A percentile compares a stretch with the other conserved stretches of the same genome.
phyloP scores from a whole-genome alignment of 2,113 vertebrate species.

The Nibea albiflora region DNA sequence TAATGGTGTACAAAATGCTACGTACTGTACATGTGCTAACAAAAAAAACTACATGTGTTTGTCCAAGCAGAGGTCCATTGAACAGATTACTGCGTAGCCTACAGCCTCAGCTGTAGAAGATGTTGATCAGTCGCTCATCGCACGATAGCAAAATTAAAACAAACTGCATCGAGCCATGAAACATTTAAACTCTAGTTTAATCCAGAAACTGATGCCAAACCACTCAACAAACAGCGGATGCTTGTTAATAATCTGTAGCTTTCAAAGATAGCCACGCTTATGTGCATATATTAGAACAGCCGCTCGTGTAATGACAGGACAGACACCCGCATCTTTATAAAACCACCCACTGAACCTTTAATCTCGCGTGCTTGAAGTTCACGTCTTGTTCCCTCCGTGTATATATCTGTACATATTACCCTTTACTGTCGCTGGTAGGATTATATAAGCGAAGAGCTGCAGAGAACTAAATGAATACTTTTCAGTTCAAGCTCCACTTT shows the following conservation, averaged over 20 bases:
- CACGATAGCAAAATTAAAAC: neutral
- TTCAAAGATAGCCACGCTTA: neutral
- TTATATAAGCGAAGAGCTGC: neutral
- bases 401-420: neutral
- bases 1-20: neutral
- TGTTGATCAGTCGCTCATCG: no score
- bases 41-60: neutral
- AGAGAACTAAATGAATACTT: neutral
- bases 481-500: slow-evolving; percentile 3
- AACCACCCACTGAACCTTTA: no score
- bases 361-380: neutral
- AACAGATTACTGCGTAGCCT: neutral
- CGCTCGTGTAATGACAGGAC: no score
- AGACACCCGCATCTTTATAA: no score
- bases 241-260: neutral
- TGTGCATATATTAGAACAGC: neutral
- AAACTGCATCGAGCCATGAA: no score
- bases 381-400: neutral
- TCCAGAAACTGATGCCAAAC: neutral
- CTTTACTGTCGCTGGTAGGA: no score
- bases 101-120: no score
- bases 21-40: neutral
- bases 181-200: neutral
- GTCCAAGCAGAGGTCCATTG: neutral
- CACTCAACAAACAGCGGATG: neutral